Base-by-base conservation (phyloP, 2,113 vertebrate species). In the Pangasianodon gigas region DNA sequence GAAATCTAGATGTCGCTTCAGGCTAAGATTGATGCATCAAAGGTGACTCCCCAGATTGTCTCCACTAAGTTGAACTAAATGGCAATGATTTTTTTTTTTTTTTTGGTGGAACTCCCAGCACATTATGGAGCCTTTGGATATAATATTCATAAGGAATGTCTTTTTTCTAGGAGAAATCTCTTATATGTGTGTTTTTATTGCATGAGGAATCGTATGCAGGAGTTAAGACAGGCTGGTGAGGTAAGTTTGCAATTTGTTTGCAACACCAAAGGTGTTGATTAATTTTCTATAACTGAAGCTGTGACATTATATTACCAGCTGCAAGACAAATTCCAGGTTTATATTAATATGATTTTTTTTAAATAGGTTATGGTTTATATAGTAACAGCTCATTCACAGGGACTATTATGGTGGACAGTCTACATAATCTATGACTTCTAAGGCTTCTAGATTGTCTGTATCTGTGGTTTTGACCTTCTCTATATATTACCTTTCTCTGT, bases 1-100 rank as follows among this genome's bases (percentile, higher is more conserved):
- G 41, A 85, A 85, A 46, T n/a, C 58, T 46, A 85, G 84, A 29
- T 85, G 58, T 29, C 3, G 13, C 81, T 65, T n/a, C 26, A 85
- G 41, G 84, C 58, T 48, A 48, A 3, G 24, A 65, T 46, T n/a
- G 7, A 84, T 84, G n/a, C 13, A 46, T 85, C 41, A 65, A 48
- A 48, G 11, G 24, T 1, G 6, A 58, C 21, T 65, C 44, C 32
- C 13, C 10, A 44, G 81, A 52, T 56, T 8, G 81, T 24, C 32
- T 82, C 14, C 51, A 32, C 51, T 13, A 60, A 60, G 21, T 44
- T 60, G 2, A 84, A 41, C 32, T 56, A 54, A 82, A 54, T 41
- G 9, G 10, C 69, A 69, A 69, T 11, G 0, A 77, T 80, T 26
- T 46, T 2, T 21, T 79, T 67, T 10, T n/a, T 60, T 58, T 3